A percentile compares a stretch with the other conserved stretches of the same genome.
Evolutionary conservation across 2,888 invertebrate genomes (phyloP).

Genomic region (Agriotes lineatus): DNA sequence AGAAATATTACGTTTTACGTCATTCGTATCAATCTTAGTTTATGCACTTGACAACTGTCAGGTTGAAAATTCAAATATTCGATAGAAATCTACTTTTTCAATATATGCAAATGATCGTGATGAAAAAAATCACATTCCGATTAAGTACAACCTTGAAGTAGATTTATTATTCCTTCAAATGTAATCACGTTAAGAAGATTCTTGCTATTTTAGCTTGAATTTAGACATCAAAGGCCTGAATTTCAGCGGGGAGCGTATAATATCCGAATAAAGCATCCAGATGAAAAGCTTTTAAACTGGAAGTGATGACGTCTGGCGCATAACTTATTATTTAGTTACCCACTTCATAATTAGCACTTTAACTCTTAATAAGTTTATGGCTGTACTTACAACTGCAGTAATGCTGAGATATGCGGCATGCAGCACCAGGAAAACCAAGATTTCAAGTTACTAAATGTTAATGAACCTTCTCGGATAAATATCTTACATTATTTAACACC

Average conservation of each 20-base stretch:
- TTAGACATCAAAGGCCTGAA: slow-evolving; percentile 39
- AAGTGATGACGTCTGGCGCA: slow-evolving; percentile 45
- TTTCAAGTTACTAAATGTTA: too few relatives aligned
- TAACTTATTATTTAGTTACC: slow-evolving; percentile 47
- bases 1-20: too few relatives aligned
- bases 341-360: slow-evolving; percentile 43
- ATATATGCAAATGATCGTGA: too few relatives aligned
- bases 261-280: slow-evolving; percentile 39
- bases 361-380: slow-evolving; percentile 38
- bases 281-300: slow-evolving; percentile 45
- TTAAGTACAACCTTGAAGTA: too few relatives aligned
- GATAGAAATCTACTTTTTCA: too few relatives aligned
- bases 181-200: neutral
- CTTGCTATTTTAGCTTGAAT: slow-evolving; percentile 14
- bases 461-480: too few relatives aligned
- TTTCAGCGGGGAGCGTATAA: slow-evolving; percentile 30
- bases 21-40: too few relatives aligned
- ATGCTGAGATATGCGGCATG: neutral
- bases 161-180: neutral
- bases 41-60: too few relatives aligned
- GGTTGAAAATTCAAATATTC: too few relatives aligned
- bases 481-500: too few relatives aligned
- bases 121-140: too few relatives aligned
- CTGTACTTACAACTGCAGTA: slow-evolving; percentile 16
- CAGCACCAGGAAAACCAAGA: too few relatives aligned